Evolutionary conservation across 2,888 invertebrate genomes (phyloP), one percentile per base, ranked within the genome.

Genomic region (Luffia ferchaultella): DNA sequence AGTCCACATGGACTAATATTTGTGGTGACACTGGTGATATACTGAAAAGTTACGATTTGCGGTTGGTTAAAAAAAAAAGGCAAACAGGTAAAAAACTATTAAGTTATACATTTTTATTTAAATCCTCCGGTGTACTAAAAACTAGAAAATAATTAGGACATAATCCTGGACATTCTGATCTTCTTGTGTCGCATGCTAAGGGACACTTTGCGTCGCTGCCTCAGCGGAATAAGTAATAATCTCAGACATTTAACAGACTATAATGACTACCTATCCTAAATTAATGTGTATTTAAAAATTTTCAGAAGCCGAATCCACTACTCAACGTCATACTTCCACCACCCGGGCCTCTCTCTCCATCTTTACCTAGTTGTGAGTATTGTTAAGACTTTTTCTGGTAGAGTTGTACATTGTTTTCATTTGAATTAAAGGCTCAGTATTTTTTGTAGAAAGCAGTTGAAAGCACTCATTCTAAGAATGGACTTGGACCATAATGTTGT

Each of bases 291-390:
- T 2, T 40, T 16, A 45, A 53, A 30, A 7, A 41, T 0, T 70
- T 68, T 16, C 70, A 78, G 78, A 76, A 73, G 53, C 68, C 41
- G 2, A 70, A 76, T 2, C 73, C 75, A 2, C 71, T 74, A 0
- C 53, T 82, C 48, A 75, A 66, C 67, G 82, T 82, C 0, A 58
- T 72, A 0, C 52, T 82, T 0, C 75, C 82, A 1, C 54, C 68
- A 0, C 60, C 71, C 0, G 73, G 70, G 1, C 77, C 79, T 0
- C 60, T 70, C 0, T 76, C 76, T 0, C 77, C 77, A 0, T 74
- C 78, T 7, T 7, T 30, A 30, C 30, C 30, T 3, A 30, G 30
- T 30, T 30, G 30, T 30, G 30, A 30, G 30, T 30, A 30, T 30
- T n/a, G n/a, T n/a, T n/a, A n/a, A n/a, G n/a, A 19, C 20, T 46